A percentile compares a stretch with the other conserved stretches of the same genome.
Evolutionary conservation across 1,140 invertebrate genomes (phyloP).

Genomic region (Lepidurus packardi): DNA sequence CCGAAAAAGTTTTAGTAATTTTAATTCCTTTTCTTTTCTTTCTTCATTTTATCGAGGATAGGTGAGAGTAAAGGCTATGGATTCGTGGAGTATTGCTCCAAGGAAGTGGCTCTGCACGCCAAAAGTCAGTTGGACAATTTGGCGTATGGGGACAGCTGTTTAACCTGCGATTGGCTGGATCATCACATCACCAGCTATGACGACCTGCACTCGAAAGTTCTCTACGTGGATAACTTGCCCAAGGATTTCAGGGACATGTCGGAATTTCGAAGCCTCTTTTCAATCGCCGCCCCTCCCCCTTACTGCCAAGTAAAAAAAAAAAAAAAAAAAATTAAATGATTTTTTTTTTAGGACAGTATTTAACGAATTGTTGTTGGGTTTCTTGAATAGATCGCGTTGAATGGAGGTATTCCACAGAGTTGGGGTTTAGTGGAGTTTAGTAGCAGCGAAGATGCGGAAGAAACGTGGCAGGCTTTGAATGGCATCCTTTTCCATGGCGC

Average conservation of each 20-base stretch:
- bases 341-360: background rate
- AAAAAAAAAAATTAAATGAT: background rate
- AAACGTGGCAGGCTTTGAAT: slow-evolving; percentile 46
- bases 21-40: slow-evolving; percentile 1
- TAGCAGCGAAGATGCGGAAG: slow-evolving; percentile 50
- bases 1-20: background rate
- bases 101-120: slow-evolving; percentile 49
- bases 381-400: slow-evolving; percentile 51
- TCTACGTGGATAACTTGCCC: slow-evolving; percentile 52
- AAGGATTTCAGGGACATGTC: slow-evolving; percentile 52
- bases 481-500: slow-evolving; percentile 46
- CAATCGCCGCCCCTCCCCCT: slow-evolving; percentile 50
- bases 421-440: slow-evolving; percentile 56
- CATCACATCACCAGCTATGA: slow-evolving; percentile 48
- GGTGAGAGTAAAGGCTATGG: slow-evolving; percentile 56
- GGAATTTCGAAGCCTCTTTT: slow-evolving; percentile 53
- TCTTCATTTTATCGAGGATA: slow-evolving; percentile 30
- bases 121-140: slow-evolving; percentile 50
- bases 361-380: slow-evolving; percentile 23
- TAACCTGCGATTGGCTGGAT: slow-evolving; percentile 54
- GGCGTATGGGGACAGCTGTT: slow-evolving; percentile 43
- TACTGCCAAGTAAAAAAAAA: slow-evolving; percentile 53
- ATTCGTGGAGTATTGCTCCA: slow-evolving; percentile 54
- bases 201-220: slow-evolving; percentile 52
- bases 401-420: slow-evolving; percentile 52